A percentile compares a stretch with the other conserved stretches of the same genome.
Conservation (phyloP, 2,888 invertebrate genomes). For the Sarcophaga subvicina region DNA sequence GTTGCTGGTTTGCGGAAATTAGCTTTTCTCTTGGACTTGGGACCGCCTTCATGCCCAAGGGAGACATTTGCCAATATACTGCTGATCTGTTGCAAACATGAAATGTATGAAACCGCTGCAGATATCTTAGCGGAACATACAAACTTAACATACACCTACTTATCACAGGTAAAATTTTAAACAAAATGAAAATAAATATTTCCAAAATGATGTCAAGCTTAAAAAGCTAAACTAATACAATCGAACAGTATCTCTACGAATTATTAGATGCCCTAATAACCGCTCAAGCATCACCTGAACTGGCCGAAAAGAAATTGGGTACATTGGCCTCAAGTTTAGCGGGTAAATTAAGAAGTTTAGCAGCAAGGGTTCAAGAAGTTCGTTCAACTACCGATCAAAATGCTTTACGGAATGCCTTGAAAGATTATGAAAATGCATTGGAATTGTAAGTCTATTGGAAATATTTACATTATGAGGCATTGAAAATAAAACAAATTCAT, state of each 20-base stretch:
- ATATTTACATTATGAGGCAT: conserved; percentile 2
- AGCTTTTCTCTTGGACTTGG: conserved; percentile 96
- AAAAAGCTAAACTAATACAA: background rate
- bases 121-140: conserved; percentile 99
- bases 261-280: conserved; percentile 98
- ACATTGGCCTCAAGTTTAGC: conserved; percentile 95
- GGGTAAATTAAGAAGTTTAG: conserved; percentile 93
- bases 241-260: conserved; percentile 91
- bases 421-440: conserved; percentile 93
- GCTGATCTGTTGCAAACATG: conserved; percentile 97
- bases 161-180: conserved; percentile 87
- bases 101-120: conserved; percentile 98
- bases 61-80: conserved; percentile 98
- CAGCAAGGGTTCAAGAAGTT: conserved; percentile 97
- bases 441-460: conserved; percentile 83
- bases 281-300: conserved; percentile 97
- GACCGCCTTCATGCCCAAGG: conserved; percentile 93
- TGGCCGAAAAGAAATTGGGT: conserved; percentile 97
- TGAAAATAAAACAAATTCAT: background rate
- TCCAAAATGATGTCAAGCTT: background rate
- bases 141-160: conserved; percentile 96
- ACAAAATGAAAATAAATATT: background rate
- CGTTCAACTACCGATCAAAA: conserved; percentile 94
- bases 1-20: conserved; percentile 92
- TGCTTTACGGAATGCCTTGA: conserved; percentile 93